Evolutionary conservation across 2,113 vertebrate species (phyloP), one percentile per base, ranked within the genome.

Genomic region (Brachionichthys hirsutus): DNA sequence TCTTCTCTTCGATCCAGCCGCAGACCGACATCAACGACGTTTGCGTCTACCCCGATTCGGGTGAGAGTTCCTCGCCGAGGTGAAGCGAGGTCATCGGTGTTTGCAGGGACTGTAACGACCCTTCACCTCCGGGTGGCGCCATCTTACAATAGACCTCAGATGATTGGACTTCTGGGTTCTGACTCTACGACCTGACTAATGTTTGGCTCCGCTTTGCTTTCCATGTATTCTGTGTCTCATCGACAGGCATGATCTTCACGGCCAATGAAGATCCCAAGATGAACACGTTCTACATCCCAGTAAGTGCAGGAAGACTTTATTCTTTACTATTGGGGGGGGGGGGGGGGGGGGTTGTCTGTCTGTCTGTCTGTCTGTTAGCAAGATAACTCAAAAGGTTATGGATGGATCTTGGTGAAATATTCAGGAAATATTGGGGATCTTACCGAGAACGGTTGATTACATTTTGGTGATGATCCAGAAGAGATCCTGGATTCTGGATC

Each of bases 191-290:
- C 24, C 35, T 20, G 44, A 9, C 67, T 49, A 43, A 56, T 60
- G 34, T 53, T 36, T 13, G 0, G 1, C 3, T 1, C 30, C 20
- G 34, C 9, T 16, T 24, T 40, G 20, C 58, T 46, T 19, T 48
- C 3, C 35, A 38, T 48, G 2, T 40, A 46, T 46, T 51, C 2
- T 22, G 7, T 59, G 42, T 75, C 9, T 46, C n/a, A 16, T 89
- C 35, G 77, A 48, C 76, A 99, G 97, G 97, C 82, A 97, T 99
- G 95, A 88, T 99, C 3, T 94, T 99, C 71, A 97, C 95, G 18
- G 97, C 95, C 78, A 98, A 93, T n/a, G 97, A 99, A 89, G 91
- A 94, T 35, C 94, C 97, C 48, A 98, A 98, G 92, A 99, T 99
- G 95, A 96, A 91, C 84, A 97, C 96, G 22, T 98, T 95, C 85